phyloP scores from a whole-genome alignment of 2,888 invertebrate species.

The Stratiomys singularior region DNA sequence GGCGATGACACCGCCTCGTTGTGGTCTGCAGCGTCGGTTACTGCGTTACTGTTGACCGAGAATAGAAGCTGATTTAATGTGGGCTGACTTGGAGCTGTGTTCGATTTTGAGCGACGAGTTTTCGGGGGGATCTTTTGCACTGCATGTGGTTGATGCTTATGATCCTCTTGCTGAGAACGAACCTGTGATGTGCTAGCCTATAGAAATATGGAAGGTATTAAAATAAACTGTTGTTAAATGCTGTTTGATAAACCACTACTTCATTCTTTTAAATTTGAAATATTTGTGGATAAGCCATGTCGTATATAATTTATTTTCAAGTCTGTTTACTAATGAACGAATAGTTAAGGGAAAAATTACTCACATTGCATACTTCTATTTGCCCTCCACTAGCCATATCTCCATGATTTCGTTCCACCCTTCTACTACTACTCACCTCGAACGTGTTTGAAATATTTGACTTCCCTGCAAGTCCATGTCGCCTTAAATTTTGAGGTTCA shows the following conservation, averaged over 20 bases:
- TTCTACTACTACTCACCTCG: conserved; percentile 36
- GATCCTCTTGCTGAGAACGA: not conserved
- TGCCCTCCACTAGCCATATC: conserved; percentile 53
- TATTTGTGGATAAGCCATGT: too few species aligned
- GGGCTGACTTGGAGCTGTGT: not conserved
- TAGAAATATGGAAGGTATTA: not conserved
- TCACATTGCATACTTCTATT: conserved; percentile 8
- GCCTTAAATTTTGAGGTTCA: conserved; percentile 36
- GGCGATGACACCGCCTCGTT: conserved; percentile 40
- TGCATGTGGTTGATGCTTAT: conserved; percentile 4
- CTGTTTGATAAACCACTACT: too few species aligned
- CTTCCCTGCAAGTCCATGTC: conserved; percentile 37
- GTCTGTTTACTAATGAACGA: too few species aligned
- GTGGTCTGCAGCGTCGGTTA: conserved; percentile 24
- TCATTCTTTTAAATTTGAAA: too few species aligned
- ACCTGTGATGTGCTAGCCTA: not conserved
- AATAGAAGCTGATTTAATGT: conserved; percentile 43
- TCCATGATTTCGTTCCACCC: conserved; percentile 6
- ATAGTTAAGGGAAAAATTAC: too few species aligned
- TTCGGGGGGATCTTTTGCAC: not conserved
- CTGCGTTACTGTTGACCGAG: not conserved
- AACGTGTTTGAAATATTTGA: conserved; percentile 44
- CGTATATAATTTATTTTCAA: too few species aligned
- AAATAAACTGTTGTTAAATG: too few species aligned
- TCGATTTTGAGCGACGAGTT: conserved; percentile 18